Evolutionary conservation across 1,140 invertebrate species (phyloP), one percentile per base, ranked within the genome.

Genomic region (Solenopsis fugax): DNA sequence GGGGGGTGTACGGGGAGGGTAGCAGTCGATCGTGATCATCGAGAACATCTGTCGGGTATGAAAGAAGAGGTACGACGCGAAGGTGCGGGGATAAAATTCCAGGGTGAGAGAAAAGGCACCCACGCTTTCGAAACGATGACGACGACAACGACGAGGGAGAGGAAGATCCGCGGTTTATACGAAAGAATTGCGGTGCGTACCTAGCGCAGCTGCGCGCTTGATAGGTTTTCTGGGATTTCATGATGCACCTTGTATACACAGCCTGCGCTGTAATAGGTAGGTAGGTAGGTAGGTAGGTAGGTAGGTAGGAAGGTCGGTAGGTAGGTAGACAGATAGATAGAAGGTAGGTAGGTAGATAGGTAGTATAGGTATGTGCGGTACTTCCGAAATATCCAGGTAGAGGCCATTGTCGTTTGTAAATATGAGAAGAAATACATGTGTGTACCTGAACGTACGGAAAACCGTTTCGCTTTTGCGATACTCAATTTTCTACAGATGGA

Each of bases 11-110:
- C 45, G 56, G 58, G 37, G 37, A 52, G 64, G 12, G 12, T 24
- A 12, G 37, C 67, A 16, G 24, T 29, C 21, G 37, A 64, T 56
- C 45, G 67, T 56, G 64, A 90, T 60, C 37, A 54, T 62, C 60
- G 85, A 18, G 58, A 92, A 91, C 91, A 92, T 91, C 91, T 92
- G 91, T 89, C 87, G 21, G 62, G 69, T 48, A 54, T 37, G 82
- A 60, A 62, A 78, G 64, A 87, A 65, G 75, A 73, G 64, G 62
- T 56, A 56, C 45, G 75, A 13, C 21, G 64, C 56, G 67, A 84
- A 84, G 75, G 45, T 6, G 69, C 77, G 52, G 41, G 56, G 84
- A 45, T 62, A 56, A 75, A 64, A 60, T 48, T 24, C 2, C 3
- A 29, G 73, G 75, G 12, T 45, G 13, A 58, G 58, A 78, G 58